Evolutionary conservation across 2,797 vertebrate genomes (phyloP).

Genomic region (Rachycentron canadum): DNA sequence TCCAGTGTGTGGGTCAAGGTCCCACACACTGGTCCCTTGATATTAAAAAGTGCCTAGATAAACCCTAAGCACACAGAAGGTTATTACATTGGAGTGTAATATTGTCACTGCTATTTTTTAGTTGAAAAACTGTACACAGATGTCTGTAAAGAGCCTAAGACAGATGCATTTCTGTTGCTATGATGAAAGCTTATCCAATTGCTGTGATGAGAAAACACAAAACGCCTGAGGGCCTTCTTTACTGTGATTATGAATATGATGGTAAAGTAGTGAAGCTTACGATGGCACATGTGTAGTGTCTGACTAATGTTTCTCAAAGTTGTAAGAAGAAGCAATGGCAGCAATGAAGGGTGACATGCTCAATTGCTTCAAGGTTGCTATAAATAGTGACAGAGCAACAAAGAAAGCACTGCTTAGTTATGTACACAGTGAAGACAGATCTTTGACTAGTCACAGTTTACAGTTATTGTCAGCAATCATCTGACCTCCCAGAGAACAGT

Average conservation of each 20-base stretch:
- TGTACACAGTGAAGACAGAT: neutral
- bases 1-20: neutral
- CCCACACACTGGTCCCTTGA: neutral
- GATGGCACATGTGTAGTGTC: neutral
- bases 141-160: constrained; percentile 1
- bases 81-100: neutral
- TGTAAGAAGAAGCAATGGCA: neutral
- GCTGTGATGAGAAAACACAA: constrained; percentile 35
- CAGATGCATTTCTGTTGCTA: constrained; percentile 19
- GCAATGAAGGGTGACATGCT: neutral
- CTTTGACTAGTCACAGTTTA: neutral
- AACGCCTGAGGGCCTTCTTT: constrained; percentile 22
- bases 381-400: neutral
- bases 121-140: neutral
- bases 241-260: constrained; percentile 13
- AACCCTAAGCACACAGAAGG: neutral
- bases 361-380: neutral
- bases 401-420: neutral
- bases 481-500: neutral
- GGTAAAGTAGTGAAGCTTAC: constrained; percentile 18
- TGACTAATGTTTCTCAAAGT: neutral
- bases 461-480: neutral
- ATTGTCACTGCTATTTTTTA: neutral
- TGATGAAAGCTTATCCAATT: constrained; percentile 29
- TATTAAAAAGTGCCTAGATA: neutral